Conservation (phyloP, 1,140 invertebrate species). For the Drosophila sp. region DNA sequence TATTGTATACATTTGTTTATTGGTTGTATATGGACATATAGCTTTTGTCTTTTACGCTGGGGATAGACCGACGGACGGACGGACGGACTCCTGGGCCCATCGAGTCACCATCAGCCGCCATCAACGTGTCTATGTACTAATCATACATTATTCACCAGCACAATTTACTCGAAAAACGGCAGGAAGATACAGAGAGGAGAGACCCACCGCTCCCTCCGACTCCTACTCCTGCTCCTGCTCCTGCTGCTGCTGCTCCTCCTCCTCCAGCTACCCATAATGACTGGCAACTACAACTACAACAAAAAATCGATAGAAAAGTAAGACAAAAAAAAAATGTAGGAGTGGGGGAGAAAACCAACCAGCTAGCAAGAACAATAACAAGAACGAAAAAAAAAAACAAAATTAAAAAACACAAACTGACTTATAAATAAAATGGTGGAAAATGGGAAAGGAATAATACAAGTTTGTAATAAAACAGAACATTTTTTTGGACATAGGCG, state of each 20-base stretch:
- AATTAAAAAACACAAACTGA: slow-evolving; percentile 73
- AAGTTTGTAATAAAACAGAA: slow-evolving; percentile 60
- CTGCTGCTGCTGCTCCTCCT: background rate
- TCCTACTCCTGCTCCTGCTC: background rate
- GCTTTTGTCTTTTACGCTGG: slow-evolving; percentile 19
- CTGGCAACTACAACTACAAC: slow-evolving; percentile 38
- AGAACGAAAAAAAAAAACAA: slow-evolving; percentile 56
- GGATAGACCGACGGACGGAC: background rate
- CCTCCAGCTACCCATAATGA: slow-evolving; percentile 48
- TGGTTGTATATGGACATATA: background rate
- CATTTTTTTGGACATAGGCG: slow-evolving; percentile 68
- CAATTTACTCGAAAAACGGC: slow-evolving; percentile 79
- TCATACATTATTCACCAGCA: slow-evolving; percentile 75
- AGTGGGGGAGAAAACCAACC: no score
- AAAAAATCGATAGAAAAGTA: slow-evolving; percentile 74
- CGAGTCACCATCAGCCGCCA: slow-evolving; percentile 24
- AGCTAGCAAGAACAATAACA: slow-evolving; percentile 39
- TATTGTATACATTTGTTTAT: background rate
- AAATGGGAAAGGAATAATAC: slow-evolving; percentile 21
- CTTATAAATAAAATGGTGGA: slow-evolving; percentile 70
- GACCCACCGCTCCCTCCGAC: background rate
- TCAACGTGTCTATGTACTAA: slow-evolving; percentile 79
- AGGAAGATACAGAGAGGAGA: slow-evolving; percentile 55
- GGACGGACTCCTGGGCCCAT: slow-evolving; percentile 24
- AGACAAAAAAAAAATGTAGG: slow-evolving; percentile 23